phyloP scores from a whole-genome alignment of 2,797 vertebrate species.

The Spea hammondii region DNA sequence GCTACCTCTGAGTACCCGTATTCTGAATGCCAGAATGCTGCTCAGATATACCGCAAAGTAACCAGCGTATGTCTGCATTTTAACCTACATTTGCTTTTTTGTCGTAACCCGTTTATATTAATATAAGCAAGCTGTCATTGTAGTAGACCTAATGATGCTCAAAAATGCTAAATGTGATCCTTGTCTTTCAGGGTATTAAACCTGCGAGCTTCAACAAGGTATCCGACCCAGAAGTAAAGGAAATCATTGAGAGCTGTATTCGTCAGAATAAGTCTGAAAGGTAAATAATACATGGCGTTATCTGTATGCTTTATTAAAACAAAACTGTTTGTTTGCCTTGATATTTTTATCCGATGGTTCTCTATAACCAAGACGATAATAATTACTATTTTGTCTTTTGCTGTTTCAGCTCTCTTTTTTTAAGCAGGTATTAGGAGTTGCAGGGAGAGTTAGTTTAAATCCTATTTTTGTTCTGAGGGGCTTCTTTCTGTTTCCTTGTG shows the following conservation, averaged over 20 bases:
- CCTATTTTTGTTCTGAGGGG: no score
- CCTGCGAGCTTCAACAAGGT: constrained; percentile 95
- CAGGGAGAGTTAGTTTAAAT: no score
- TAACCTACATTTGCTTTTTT: constrained; percentile 20
- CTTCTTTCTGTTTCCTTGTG: no score
- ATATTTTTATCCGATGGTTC: no score
- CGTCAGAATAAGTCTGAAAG: constrained; percentile 88
- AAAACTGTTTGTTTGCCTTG: no score
- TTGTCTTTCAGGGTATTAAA: constrained; percentile 82
- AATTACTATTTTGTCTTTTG: no score
- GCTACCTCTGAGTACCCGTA: constrained; percentile 95
- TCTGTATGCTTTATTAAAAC: no score
- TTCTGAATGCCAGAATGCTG: constrained; percentile 94
- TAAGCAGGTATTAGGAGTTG: no score
- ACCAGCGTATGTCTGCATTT: constrained; percentile 80
- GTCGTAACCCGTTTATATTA: background rate
- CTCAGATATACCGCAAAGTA: constrained; percentile 97
- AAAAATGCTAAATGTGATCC: constrained; percentile 13
- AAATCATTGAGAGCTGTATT: constrained; percentile 94
- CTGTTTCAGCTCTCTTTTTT: no score
- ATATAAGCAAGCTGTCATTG: background rate
- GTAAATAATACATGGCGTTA: constrained; percentile 57
- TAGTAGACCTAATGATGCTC: background rate
- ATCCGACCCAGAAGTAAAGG: constrained; percentile 91
- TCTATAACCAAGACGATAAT: no score